Evolutionary conservation across 2,113 vertebrate species (phyloP).

Genomic region (Muntiacus reevesi): DNA sequence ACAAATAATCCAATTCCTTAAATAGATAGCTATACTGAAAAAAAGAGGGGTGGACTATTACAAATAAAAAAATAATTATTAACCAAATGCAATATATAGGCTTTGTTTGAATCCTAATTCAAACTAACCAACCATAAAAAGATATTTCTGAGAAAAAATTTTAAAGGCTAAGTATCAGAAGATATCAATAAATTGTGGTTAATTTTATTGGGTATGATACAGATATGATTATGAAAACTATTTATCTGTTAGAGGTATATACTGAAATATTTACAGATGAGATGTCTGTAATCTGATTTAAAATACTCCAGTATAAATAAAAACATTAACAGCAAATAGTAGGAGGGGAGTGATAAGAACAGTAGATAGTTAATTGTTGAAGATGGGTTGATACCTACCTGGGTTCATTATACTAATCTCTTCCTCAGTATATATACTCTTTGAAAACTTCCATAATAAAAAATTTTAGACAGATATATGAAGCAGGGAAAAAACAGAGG

Average conservation of each 20-base stretch:
- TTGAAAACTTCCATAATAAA: conserved; percentile 6
- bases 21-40: not conserved
- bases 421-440: not conserved
- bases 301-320: not conserved
- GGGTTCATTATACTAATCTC: not conserved
- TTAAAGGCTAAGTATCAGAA: not conserved
- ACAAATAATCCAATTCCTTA: not conserved
- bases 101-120: conserved; percentile 3
- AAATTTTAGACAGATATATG: not conserved
- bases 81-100: not conserved
- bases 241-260: not conserved
- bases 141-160: not conserved
- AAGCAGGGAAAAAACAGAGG: not conserved
- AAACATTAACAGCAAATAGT: not conserved
- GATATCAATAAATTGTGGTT: not conserved
- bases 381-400: not conserved
- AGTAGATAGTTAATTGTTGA: not conserved
- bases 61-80: not conserved
- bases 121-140: conserved; percentile 23
- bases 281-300: conserved; percentile 6
- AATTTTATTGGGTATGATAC: not conserved
- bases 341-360: not conserved
- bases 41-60: not conserved
- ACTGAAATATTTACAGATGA: conserved; percentile 14
- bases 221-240: not conserved